Percentiles rank a stretch among this genome's conserved stretches.
phyloP scores from a whole-genome alignment of 2,888 invertebrate genomes.

The Perdita meconis region DNA sequence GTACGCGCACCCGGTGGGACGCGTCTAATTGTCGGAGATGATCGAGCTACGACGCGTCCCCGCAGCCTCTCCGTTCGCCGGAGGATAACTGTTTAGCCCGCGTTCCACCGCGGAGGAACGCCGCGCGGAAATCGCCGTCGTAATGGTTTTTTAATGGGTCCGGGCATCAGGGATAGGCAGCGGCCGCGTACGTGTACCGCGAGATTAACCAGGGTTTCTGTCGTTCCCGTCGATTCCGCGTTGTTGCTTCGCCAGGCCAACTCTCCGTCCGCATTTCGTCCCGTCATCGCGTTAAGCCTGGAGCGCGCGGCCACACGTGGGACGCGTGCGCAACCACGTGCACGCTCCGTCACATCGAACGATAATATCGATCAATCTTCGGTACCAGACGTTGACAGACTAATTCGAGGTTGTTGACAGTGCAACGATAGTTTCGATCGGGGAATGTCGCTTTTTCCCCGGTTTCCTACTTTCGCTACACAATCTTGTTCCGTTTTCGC shows the following conservation, averaged over 20 bases:
- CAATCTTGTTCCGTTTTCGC: neutral
- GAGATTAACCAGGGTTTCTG: neutral
- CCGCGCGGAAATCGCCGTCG: slow-evolving; percentile 42
- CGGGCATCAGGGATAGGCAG: slow-evolving; percentile 10
- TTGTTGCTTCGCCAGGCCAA: neutral
- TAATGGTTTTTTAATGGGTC: slow-evolving; percentile 55
- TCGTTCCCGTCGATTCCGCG: slow-evolving; percentile 8
- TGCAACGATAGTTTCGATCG: slow-evolving; percentile 1
- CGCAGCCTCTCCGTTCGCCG: neutral
- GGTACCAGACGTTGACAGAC: slow-evolving; percentile 22
- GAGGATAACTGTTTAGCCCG: slow-evolving; percentile 36
- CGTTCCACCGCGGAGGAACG: slow-evolving; percentile 23
- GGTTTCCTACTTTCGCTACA: neutral
- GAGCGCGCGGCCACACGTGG: slow-evolving; percentile 63
- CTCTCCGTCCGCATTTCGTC: slow-evolving; percentile 28
- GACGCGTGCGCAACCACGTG: slow-evolving; percentile 66
- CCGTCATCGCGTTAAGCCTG: slow-evolving; percentile 35
- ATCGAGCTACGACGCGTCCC: slow-evolving; percentile 1
- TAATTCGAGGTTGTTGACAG: slow-evolving; percentile 34
- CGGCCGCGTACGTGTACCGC: neutral
- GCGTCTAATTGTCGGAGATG: slow-evolving; percentile 54
- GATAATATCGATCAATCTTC: slow-evolving; percentile 61
- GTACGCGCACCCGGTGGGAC: slow-evolving; percentile 13
- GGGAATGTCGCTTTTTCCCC: neutral
- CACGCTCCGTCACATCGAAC: slow-evolving; percentile 47